A percentile compares a stretch with the other conserved stretches of the same genome.
These are phyloP conservation scores for Mamestra configurata DNA, from an alignment of 1,140 invertebrate species.

Conservation along the genomic window DNA sequence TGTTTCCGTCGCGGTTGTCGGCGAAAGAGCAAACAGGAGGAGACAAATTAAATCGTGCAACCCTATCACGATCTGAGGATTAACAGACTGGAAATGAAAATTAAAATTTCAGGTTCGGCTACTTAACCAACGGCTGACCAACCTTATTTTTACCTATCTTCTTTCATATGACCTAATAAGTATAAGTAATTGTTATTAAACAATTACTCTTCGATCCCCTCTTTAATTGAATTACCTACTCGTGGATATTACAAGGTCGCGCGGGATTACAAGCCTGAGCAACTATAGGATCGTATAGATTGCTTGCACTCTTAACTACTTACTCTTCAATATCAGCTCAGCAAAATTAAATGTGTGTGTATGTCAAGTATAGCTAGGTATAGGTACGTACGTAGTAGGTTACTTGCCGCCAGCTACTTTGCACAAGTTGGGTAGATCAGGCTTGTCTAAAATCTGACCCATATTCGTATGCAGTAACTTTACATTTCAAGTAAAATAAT, in stretches of 20 bases:
- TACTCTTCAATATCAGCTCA: conserved; percentile 33
- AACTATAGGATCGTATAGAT: conserved; percentile 1
- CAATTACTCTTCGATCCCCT: neutral
- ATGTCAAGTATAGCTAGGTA: neutral
- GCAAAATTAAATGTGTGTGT: conserved; percentile 5
- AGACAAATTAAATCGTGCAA: conserved; percentile 8
- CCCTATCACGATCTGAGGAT: neutral
- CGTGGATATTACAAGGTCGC: neutral
- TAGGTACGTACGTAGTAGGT: no score
- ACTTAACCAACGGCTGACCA: no score
- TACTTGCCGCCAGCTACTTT: no score
- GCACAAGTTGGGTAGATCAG: no score
- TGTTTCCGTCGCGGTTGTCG: conserved; percentile 13
- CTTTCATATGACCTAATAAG: no score
- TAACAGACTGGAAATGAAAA: neutral
- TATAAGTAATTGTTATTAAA: neutral
- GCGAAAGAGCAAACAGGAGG: conserved; percentile 6
- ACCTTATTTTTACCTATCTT: no score
- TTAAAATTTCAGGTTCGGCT: no score
- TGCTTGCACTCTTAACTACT: conserved; percentile 19
- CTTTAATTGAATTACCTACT: neutral
- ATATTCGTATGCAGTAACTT: no score
- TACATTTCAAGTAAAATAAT: no score
- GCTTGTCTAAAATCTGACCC: no score
- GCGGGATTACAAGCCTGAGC: conserved; percentile 19